Base-by-base conservation (phyloP, 2,888 invertebrate species). In the Pardosa pseudoannulata region DNA sequence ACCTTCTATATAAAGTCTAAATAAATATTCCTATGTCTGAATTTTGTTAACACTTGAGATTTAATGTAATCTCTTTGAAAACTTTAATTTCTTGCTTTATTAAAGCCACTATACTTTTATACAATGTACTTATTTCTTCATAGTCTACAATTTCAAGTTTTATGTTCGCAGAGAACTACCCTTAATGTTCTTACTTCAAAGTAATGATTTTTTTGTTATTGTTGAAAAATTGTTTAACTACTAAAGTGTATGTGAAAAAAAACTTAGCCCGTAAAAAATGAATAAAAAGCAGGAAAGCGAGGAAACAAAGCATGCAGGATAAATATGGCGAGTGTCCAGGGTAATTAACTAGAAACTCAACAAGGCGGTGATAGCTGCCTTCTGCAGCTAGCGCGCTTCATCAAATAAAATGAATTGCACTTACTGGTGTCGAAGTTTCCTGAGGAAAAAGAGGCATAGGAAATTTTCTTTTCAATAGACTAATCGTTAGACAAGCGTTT, bases 341-440 rank as follows among this genome's bases (percentile, higher is more conserved):
- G 80, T 80, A 80, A 80, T 80, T 80, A 80, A 80, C 67, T 29
- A 80, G 50, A 64, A 64, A 72, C 80, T 73, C 72, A 80, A 80
- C 80, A 73, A 80, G 80, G 80, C 73, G 50, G 46, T 65, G 73
- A 73, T 73, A 65, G 73, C 71, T 72, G 79, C 72, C 72, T 72
- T 79, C 62, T 46, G 41, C 80, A 73, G 80, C 31, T 32, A 80
- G 72, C 36, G 80, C 80, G 46, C 73, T 67, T 46, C 73, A 80
- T 80, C 72, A 73, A 80, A 73, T 80, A 80, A 80, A 80, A 80
- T 80, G 67, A 80, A 80, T 73, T 79, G 65, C 72, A 56, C 46
- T 50, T 65, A 72, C 73, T 67, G 73, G 65, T 73, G 36, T 11
- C 64, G 64, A 79, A 79, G 56, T 78, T 79, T 79, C 39, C 29